These are phyloP conservation scores for Liparis tanakae DNA, from an alignment of 2,797 vertebrate genomes.

Conservation along the genomic window DNA sequence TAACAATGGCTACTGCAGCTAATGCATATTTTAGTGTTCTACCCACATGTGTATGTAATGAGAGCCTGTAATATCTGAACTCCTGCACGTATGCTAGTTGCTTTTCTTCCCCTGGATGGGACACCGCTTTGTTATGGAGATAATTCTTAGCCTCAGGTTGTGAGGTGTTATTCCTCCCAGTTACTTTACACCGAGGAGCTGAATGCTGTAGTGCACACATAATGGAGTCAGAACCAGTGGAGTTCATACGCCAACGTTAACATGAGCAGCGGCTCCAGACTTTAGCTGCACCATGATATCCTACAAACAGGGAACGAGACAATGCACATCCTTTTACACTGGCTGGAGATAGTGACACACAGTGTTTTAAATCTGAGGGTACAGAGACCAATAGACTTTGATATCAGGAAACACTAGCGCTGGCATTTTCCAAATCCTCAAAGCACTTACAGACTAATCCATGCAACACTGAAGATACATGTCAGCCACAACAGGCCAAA, in stretches of 20 bases:
- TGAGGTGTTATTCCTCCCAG: background rate
- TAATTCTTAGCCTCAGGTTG: background rate
- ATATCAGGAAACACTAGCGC: constrained; percentile 20
- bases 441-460: constrained; percentile 52
- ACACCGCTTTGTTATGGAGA: constrained; percentile 1
- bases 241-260: constrained; percentile 9
- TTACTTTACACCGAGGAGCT: constrained; percentile 1
- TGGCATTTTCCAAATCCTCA: constrained; percentile 54
- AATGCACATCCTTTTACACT: constrained; percentile 17
- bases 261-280: constrained; percentile 13
- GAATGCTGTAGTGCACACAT: background rate
- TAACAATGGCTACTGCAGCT: background rate
- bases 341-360: constrained; percentile 16
- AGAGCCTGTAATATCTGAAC: constrained; percentile 14
- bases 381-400: constrained; percentile 7
- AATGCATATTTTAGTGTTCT: background rate
- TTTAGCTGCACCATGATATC: constrained; percentile 20
- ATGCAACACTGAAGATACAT: constrained; percentile 33
- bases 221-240: constrained; percentile 14
- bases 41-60: constrained; percentile 17
- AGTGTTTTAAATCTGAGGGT: constrained; percentile 18
- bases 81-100: background rate
- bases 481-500: constrained; percentile 38
- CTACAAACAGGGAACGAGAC: constrained; percentile 17
- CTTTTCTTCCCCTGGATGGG: background rate